These are phyloP conservation scores for Neuroterus valhalla DNA, from an alignment of 1,140 invertebrate species.

Conservation along the genomic window DNA sequence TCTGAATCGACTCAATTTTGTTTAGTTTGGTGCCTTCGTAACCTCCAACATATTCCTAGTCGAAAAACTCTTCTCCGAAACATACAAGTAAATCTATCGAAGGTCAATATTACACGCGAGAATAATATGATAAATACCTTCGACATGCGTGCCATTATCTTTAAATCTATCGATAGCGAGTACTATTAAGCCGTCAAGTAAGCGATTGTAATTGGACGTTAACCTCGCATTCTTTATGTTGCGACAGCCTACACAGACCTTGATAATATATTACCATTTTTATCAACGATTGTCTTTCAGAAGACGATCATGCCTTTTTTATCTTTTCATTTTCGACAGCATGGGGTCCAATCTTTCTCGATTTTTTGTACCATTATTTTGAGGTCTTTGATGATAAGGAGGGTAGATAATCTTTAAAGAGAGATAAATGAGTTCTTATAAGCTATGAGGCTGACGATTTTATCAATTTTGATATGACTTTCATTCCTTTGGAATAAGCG, in stretches of 20 bases:
- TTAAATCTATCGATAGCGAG: slow-evolving; percentile 14
- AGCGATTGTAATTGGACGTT: slow-evolving; percentile 25
- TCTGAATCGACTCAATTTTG: no score
- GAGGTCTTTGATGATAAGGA: neutral
- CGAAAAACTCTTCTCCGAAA: neutral
- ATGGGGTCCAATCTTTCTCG: neutral
- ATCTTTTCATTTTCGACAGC: neutral
- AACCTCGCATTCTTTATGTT: slow-evolving; percentile 27
- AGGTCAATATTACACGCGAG: slow-evolving; percentile 1
- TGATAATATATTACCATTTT: slow-evolving; percentile 24
- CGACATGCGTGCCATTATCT: neutral
- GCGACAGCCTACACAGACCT: slow-evolving; percentile 21
- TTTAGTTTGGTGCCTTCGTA: no score
- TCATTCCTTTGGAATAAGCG: neutral
- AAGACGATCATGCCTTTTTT: neutral
- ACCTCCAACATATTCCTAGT: neutral
- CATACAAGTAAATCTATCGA: neutral
- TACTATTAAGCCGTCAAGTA: slow-evolving; percentile 21
- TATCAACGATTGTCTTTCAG: slow-evolving; percentile 23
- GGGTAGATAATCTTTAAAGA: neutral
- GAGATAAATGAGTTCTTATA: slow-evolving; percentile 17
- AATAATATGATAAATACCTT: slow-evolving; percentile 6
- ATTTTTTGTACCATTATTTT: slow-evolving; percentile 17
- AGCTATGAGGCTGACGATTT: neutral
- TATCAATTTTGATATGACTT: slow-evolving; percentile 10